Conservation (phyloP, 2,888 invertebrate species). For the Ametastegia equiseti region DNA sequence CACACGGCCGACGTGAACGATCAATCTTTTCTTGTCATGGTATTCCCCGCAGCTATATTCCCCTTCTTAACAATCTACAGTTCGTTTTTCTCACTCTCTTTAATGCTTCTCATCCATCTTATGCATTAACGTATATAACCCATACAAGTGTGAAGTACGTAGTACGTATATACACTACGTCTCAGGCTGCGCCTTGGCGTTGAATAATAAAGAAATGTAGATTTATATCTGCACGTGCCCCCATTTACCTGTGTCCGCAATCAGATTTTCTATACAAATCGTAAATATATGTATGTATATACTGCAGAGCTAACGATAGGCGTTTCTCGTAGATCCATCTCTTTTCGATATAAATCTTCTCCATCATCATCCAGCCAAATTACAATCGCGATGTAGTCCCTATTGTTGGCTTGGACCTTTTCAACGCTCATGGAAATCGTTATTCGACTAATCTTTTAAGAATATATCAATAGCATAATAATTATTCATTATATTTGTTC, state of each 20-base stretch:
- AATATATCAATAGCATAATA: too few species aligned
- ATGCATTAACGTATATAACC: neutral
- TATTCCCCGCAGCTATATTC: conserved; percentile 19
- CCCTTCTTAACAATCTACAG: neutral
- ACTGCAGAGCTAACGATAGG: neutral
- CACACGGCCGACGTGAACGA: neutral
- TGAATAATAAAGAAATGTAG: neutral
- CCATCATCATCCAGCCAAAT: neutral
- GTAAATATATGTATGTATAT: neutral
- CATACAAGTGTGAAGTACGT: neutral
- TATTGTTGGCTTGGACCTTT: neutral
- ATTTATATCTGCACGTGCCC: conserved; percentile 8
- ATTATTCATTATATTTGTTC: conserved; percentile 7
- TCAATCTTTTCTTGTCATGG: conserved; percentile 14
- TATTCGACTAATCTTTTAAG: too few species aligned
- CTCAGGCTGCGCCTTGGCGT: neutral
- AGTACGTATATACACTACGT: neutral
- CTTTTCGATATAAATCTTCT: conserved; percentile 1
- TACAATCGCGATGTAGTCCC: neutral
- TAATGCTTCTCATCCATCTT: conserved; percentile 16
- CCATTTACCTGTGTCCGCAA: neutral
- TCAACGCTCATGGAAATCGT: neutral
- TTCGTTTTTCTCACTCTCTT: neutral
- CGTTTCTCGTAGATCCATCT: neutral
- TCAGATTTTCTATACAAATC: conserved; percentile 14